Evolutionary conservation across 2,888 invertebrate genomes (phyloP).

Genomic region (Melinaea menophilus): DNA sequence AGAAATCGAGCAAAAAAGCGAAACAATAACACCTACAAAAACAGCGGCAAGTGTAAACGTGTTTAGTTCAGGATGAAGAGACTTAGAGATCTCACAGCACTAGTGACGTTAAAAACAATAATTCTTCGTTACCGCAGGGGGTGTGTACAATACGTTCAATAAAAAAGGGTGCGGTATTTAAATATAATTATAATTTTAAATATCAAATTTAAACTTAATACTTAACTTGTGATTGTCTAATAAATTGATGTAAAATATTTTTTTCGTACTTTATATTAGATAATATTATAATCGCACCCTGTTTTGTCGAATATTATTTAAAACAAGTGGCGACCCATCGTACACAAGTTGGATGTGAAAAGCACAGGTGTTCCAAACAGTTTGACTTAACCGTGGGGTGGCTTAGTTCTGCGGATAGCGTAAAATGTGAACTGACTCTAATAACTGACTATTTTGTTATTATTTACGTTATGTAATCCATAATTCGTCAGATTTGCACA

Average conservation of each 20-base stretch:
- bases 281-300: slow-evolving; percentile 28
- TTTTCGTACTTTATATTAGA: too few species aligned
- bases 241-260: neutral
- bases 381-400: slow-evolving; percentile 54
- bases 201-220: neutral
- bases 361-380: slow-evolving; percentile 60
- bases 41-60: slow-evolving; percentile 61
- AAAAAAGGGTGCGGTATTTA: slow-evolving; percentile 35
- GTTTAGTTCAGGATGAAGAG: slow-evolving; percentile 60
- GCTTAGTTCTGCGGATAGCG: slow-evolving; percentile 57
- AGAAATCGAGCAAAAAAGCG: slow-evolving; percentile 6
- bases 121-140: slow-evolving; percentile 67
- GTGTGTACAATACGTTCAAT: slow-evolving; percentile 37
- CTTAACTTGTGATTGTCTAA: neutral
- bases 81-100: slow-evolving; percentile 73
- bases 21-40: slow-evolving; percentile 21
- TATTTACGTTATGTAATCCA: slow-evolving; percentile 19
- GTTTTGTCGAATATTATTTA: slow-evolving; percentile 29
- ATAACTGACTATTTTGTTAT: slow-evolving; percentile 65
- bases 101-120: slow-evolving; percentile 73
- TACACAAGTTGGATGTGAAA: slow-evolving; percentile 64
- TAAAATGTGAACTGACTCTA: slow-evolving; percentile 65
- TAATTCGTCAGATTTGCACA: neutral
- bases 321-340: slow-evolving; percentile 49
- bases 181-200: slow-evolving; percentile 3